Base-by-base conservation (phyloP, 1,140 invertebrate genomes). In the Cheumatopsyche charites region DNA sequence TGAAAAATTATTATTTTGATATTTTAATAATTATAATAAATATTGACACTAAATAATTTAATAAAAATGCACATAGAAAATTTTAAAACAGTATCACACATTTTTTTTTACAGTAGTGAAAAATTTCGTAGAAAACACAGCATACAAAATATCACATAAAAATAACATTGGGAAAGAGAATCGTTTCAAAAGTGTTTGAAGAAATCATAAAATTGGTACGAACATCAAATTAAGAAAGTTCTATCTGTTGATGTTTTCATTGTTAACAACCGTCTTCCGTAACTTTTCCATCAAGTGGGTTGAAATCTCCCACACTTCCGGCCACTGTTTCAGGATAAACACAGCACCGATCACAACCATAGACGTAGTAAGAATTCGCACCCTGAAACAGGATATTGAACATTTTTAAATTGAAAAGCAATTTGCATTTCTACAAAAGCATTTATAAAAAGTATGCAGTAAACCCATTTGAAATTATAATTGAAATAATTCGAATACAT, bases 261-360 rank as follows among this genome's bases (percentile, higher is more conserved):
- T 68, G 67, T 62, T 68, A 47, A 82, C 78, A 6, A 83, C 72
- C 68, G 83, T 83, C 71, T 82, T 82, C 69, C 81, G 80, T 63
- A 82, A 78, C 5, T 80, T 76, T 7, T 80, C 74, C 62, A 81
- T 75, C 13, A 84, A 78, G 36, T 83, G 81, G n/a, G 82, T 81
- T 0, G 82, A 82, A 9, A 92, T 88, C 77, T 92, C 92, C 78
- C 90, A 87, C 66, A 94, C 88, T 82, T 95, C 94, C 41, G 93
- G 93, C 92, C 93, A 94, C 80, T 95, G 93, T 79, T 92, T 91
- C 81, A 94, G 86, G 72, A 94, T 89, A 86, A 95, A 90, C 73
- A 94, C 88, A 77, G 92, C 88, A 69, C 91, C 86, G 81, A 94
- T 86, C 49, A 95, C 89, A 73, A 93, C 88, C 66, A 93, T 80